Percentiles rank a stretch among this genome's conserved stretches.
Evolutionary conservation across 53 echinoderm and acorn worm species (phyloP).

Genomic region (Antedon mediterranea): DNA sequence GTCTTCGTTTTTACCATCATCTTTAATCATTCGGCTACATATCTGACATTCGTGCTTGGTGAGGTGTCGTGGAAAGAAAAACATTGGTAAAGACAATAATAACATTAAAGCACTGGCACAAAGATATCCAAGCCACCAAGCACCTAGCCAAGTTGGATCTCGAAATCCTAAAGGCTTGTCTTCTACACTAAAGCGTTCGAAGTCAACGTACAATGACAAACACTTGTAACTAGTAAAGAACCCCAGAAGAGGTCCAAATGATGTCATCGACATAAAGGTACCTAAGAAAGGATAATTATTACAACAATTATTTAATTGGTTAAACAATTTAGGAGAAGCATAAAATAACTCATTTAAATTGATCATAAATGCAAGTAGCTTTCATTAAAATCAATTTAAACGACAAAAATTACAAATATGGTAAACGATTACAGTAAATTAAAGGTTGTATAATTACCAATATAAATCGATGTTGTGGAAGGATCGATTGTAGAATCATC

Average conservation of each 20-base stretch:
- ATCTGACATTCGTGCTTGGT: neutral
- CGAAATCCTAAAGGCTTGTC: conserved; percentile 4
- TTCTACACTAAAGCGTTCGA: conserved; percentile 22
- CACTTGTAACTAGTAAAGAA: conserved; percentile 19
- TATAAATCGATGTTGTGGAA: conserved; percentile 5
- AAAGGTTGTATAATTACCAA: conserved; percentile 24
- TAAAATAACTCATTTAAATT: too few species aligned
- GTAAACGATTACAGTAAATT: too few species aligned
- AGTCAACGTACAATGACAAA: conserved; percentile 28
- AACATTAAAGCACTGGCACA: conserved; percentile 5
- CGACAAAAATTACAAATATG: too few species aligned
- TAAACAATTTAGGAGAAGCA: too few species aligned
- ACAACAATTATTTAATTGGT: too few species aligned
- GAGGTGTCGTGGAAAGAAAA: conserved; percentile 9
- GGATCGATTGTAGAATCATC: conserved; percentile 23
- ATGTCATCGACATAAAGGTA: neutral
- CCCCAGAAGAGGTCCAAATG: conserved; percentile 9
- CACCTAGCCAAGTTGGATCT: conserved; percentile 43
- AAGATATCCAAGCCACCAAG: conserved; percentile 39
- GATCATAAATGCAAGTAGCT: too few species aligned
- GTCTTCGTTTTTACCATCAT: neutral
- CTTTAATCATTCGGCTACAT: neutral
- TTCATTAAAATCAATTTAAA: too few species aligned
- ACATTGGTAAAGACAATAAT: conserved; percentile 4
- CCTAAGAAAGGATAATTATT: conserved; percentile 7